A percentile compares a stretch with the other conserved stretches of the same genome.
These are phyloP conservation scores for Rhopilema esculentum DNA, from an alignment of 30 jellyfish, hydroid and myxozoan genomes.

Conservation along the genomic window DNA sequence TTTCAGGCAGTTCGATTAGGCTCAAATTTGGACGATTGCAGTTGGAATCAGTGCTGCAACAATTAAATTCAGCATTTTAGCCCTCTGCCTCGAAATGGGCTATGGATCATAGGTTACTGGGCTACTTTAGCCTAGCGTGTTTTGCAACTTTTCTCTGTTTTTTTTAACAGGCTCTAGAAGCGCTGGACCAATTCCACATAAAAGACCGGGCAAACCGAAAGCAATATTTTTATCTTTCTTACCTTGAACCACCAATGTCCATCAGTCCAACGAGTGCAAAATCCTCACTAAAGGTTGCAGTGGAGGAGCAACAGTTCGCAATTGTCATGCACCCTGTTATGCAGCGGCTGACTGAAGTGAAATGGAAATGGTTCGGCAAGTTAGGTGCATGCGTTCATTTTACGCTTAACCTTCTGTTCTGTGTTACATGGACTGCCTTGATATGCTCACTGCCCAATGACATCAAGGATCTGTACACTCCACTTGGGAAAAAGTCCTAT, in stretches of 20 bases:
- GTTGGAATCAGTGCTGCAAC: too few species aligned
- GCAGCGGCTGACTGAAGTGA: constrained; percentile 77
- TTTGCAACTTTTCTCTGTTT: neutral
- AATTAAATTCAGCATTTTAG: too few species aligned
- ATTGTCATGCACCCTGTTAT: constrained; percentile 89
- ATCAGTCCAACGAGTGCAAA: constrained; percentile 59
- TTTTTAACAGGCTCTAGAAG: constrained; percentile 84
- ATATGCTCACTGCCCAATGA: constrained; percentile 73
- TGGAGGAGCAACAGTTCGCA: constrained; percentile 85
- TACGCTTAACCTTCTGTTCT: constrained; percentile 52
- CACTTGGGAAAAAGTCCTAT: constrained; percentile 19
- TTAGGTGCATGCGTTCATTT: constrained; percentile 67
- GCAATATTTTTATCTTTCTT: constrained; percentile 78
- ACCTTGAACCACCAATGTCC: constrained; percentile 76
- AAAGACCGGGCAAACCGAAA: constrained; percentile 88
- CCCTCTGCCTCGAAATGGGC: too few species aligned
- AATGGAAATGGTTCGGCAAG: constrained; percentile 87
- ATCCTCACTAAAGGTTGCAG: constrained; percentile 88
- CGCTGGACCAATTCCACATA: constrained; percentile 89
- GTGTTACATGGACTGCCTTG: constrained; percentile 84
- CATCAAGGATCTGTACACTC: constrained; percentile 34
- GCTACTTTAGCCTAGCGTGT: too few species aligned
- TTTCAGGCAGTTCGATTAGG: too few species aligned
- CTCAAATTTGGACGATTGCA: too few species aligned
- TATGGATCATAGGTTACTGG: too few species aligned